Base-by-base conservation (phyloP, 1,140 invertebrate genomes). In the Drosophila orosa region DNA sequence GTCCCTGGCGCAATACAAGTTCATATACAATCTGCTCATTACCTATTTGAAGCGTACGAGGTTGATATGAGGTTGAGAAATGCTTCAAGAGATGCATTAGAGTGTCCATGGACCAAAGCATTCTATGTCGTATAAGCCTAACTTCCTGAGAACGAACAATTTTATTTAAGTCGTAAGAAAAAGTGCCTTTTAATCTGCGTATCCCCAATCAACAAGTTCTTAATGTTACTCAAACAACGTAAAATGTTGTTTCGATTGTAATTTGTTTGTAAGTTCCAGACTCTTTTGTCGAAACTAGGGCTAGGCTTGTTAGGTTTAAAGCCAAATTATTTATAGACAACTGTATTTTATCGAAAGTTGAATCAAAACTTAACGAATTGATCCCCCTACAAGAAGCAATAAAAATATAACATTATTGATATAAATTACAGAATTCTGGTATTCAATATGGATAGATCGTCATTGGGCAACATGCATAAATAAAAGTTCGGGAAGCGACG, bases 1-100 rank as follows among this genome's bases (percentile, higher is more conserved):
- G 92, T 97, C 96, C 42, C 94, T 97, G 45, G 95, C 96, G 50
- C 97, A 98, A 92, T 98, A 98, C 93, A 95, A 95, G 82, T 98
- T 98, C 92, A 95, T 98, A n/a, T 97, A 98, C 89, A 95, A 95
- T 79, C 93, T 97, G 33, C 93, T 98, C 17, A 95, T 97, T 52
- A 95, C 96, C 74, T 98, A 98, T 92, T 92, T 98, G 40, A 97
- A 97, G 81, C 96, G 96, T 75, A 97, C 97, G 33, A 92, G 97
- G 61, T 95, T 98, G 44, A 98, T 98, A 76, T 98, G 92, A 66
- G 12, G 17, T 12, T 10, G 13, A 48, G 6, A 35, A 17, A 17
- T 24, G 25, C 3, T 12, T 35, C 29, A 29, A 52, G 57, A 40
- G 56, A 80, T 35, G 17, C 29, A 15, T 8, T 29, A 25, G 13